Base-by-base conservation (phyloP, 2,113 vertebrate species). In the Centropristis striata region DNA sequence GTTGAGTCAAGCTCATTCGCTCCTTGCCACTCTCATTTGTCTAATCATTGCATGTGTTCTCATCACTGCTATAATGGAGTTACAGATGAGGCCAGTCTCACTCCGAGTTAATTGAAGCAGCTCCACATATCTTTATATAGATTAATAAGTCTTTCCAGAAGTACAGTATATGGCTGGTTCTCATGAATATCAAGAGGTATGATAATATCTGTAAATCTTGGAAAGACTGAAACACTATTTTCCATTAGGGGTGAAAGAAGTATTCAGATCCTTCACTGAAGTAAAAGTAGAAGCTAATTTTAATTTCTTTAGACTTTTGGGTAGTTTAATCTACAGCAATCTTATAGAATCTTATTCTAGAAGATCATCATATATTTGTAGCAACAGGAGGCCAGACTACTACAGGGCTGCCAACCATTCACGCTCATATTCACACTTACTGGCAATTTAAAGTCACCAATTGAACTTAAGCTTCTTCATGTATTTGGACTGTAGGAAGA, bases 71-170 rank as follows among this genome's bases (percentile, higher is more conserved):
- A 39, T 39, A 15, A 65, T 55, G 76, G 41, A 85, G 80, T 73
- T 61, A 66, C 80, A 80, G 39, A 80, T 85, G 63, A 83, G 41
- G 27, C 23, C 61, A 39, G 37, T 71, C 46, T 71, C 54, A 28
- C 28, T 64, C n/a, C 60, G 51, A 58, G 39, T 55, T 53, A 60
- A 63, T 1, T 53, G 42, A 75, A 71, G 59, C n/a, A 0, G 13
- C 32, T 79, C 12, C 53, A 49, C 60, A 54, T 65, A 54, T 69
- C n/a, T 67, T n/a, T n/a, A 13, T 14, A 42, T 14, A 66, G 5
- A 32, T 28, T 12, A 8, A 41, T 42, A 67, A 68, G 18, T 67
- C 2, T 21, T 75, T 73, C 12, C 8, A 37, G 18, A 50, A 0
- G 46, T 53, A 21, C 4, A 28, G 6, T 20, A 39, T n/a, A 10